Base-by-base conservation (phyloP, 2,888 invertebrate genomes). In the Cetonia aurata region DNA sequence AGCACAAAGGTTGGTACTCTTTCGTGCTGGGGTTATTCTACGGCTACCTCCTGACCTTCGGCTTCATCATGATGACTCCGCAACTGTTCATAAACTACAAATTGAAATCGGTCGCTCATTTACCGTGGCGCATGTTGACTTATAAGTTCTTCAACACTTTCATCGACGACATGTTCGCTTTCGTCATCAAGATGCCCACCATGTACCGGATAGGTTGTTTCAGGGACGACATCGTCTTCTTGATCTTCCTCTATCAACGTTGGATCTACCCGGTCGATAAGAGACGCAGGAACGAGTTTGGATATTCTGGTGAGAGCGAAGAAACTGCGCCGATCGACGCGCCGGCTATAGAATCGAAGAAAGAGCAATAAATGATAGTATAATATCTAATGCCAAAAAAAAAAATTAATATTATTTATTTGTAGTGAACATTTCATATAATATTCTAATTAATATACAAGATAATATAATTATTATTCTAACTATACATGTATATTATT, bases 1-100 rank as follows among this genome's bases (percentile, higher is more conserved):
- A 99, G 83, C 99, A 99, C 85, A 97, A 95, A 83, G 98, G 99
- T 77, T 99, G 99, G 99, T 99, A 99, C 84, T 99, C 98, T 10
- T 99, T 96, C 87, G 89, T 98, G 44, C 89, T 99, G 37, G 94
- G 93, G 82, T 95, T 99, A 94, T 89, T 99, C 72, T 99, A 99
- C 85, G 99, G 99, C 67, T 99, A 98, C 85, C 88, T 99, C 70
- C 87, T 99, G 71, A 99, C 98, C 1, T 99, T 99, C 84, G 98
- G 99, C 72, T 99, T 99, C 84, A 99, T 99, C 70, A 97, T 99
- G 96, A 99, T 99, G 99, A 99, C 99, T n/a, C 99, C 99, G 6
- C 99, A 99, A 85, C 86, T 99, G 73, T 99, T 99, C 83, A 99
- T 99, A 78, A 99, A 99, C 87, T 99, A 99, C 86, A 99, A 99